Conservation (phyloP, 2,888 invertebrate species). For the Drosophila helvetica region DNA sequence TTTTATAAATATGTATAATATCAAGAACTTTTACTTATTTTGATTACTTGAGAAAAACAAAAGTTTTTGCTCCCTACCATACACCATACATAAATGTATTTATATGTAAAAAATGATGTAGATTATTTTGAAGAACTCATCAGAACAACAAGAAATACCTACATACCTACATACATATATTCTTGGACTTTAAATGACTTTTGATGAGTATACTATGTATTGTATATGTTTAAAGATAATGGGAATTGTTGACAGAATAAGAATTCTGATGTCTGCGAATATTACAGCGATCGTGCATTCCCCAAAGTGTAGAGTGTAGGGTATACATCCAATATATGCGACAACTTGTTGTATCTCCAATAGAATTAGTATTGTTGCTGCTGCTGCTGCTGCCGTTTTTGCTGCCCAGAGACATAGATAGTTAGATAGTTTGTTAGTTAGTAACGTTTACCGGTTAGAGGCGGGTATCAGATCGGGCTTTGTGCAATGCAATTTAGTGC, state of each 20-base stretch:
- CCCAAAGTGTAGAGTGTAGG: conserved; percentile 10
- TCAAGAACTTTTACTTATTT: conserved; percentile 36
- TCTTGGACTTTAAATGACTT: conserved; percentile 28
- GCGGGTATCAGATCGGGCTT: conserved; percentile 38
- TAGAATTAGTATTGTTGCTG: conserved; percentile 25
- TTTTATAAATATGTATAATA: conserved; percentile 20
- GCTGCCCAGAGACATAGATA: conserved; percentile 20
- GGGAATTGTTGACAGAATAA: conserved; percentile 5
- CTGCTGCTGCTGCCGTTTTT: conserved; percentile 15
- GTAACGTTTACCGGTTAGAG: conserved; percentile 49
- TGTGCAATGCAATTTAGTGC: conserved; percentile 56
- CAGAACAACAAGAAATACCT: conserved; percentile 8
- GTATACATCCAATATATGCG: conserved; percentile 14
- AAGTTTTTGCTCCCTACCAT: conserved; percentile 1
- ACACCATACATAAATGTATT: neutral
- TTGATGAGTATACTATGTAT: conserved; percentile 1
- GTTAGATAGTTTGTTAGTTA: conserved; percentile 12
- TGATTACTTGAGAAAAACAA: conserved; percentile 4
- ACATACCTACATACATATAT: neutral
- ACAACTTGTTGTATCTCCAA: conserved; percentile 23
- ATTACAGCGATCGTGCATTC: conserved; percentile 1
- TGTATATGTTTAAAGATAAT: neutral
- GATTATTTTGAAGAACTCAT: conserved; percentile 18
- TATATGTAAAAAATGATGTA: conserved; percentile 13
- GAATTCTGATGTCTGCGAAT: neutral